Conservation (phyloP, 2,888 invertebrate species). For the Diarsia rubi region DNA sequence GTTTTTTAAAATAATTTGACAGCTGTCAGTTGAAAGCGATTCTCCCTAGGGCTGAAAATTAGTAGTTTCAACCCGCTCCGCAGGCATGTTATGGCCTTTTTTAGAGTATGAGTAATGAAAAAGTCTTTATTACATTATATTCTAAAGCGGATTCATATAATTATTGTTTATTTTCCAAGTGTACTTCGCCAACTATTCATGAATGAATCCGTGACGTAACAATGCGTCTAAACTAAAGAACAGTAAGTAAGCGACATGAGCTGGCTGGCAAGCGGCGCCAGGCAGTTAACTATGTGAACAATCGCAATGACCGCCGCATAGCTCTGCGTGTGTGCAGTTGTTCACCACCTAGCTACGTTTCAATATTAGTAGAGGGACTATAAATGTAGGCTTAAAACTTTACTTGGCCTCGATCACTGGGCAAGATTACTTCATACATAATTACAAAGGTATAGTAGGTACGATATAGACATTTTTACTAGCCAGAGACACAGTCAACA, state of each 20-base stretch:
- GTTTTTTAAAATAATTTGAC: no score
- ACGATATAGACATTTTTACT: neutral
- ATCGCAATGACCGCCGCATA: neutral
- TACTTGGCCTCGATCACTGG: neutral
- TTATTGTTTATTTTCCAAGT: neutral
- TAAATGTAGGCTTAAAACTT: no score
- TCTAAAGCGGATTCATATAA: no score
- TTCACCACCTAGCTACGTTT: neutral
- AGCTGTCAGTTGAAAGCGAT: no score
- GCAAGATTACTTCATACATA: neutral
- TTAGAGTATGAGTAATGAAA: no score
- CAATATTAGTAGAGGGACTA: neutral
- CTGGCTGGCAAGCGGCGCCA: neutral
- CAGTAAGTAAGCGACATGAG: conserved; percentile 14
- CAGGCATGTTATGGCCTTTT: no score
- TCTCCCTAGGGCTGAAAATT: no score
- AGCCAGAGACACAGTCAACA: neutral
- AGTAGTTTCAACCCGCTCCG: no score
- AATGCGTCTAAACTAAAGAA: conserved; percentile 14
- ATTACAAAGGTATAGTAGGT: neutral
- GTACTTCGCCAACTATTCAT: neutral
- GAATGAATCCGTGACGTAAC: neutral
- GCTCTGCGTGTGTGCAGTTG: neutral
- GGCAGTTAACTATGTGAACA: neutral
- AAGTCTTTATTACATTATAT: no score